phyloP scores from a whole-genome alignment of 2,888 invertebrate species.

The Meteorus cinctellus region DNA sequence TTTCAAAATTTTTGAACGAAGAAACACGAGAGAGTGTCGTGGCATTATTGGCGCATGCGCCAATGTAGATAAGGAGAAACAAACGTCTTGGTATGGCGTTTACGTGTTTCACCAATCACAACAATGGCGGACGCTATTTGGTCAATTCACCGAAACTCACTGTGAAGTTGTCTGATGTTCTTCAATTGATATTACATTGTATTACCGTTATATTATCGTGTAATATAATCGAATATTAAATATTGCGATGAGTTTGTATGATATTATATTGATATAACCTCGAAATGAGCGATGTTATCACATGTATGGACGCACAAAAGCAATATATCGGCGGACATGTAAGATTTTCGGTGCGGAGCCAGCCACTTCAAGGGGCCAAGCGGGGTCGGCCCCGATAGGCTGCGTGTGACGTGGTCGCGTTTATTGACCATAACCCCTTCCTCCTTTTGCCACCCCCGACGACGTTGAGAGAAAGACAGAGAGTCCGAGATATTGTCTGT shows the following conservation, averaged over 20 bases:
- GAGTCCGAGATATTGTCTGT: constrained; percentile 5
- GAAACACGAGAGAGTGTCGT: constrained; percentile 51
- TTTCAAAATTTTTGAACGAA: constrained; percentile 60
- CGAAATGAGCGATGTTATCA: neutral
- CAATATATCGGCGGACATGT: constrained; percentile 65
- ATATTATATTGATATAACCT: constrained; percentile 42
- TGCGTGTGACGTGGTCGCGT: constrained; percentile 71
- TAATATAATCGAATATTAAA: constrained; percentile 33
- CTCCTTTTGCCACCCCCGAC: constrained; percentile 50
- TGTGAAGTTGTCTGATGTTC: constrained; percentile 40
- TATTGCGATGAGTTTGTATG: constrained; percentile 24
- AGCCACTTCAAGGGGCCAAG: constrained; percentile 69
- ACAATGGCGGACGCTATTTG: constrained; percentile 69
- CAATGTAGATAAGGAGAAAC: constrained; percentile 58
- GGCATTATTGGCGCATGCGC: constrained; percentile 62
- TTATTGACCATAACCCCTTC: constrained; percentile 74
- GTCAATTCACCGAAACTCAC: constrained; percentile 62
- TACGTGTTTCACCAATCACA: constrained; percentile 63
- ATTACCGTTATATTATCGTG: constrained; percentile 1
- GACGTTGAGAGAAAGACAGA: constrained; percentile 13
- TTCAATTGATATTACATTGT: neutral
- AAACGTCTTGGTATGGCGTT: constrained; percentile 58
- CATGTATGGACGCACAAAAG: constrained; percentile 62
- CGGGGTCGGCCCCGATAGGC: constrained; percentile 69
- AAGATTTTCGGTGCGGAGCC: constrained; percentile 67